These are phyloP conservation scores for Ramphastos sulfuratus DNA, from an alignment of 2,113 vertebrate species.

Conservation along the genomic window DNA sequence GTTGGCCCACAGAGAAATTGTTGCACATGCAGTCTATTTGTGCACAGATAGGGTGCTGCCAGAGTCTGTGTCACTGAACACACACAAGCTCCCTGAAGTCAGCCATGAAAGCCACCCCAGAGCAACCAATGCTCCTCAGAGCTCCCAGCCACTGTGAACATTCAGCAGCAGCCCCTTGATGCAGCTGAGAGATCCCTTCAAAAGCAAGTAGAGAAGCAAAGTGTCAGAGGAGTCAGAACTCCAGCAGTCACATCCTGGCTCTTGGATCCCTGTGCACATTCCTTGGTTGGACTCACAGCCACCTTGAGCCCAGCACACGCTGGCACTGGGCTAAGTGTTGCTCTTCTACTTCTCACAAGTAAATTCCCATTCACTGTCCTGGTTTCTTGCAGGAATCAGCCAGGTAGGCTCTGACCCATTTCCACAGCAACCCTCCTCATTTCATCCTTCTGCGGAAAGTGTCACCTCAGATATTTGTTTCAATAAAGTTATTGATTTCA, in stretches of 20 bases:
- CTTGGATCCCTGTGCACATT: background rate
- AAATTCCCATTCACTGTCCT: background rate
- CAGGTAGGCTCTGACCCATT: background rate
- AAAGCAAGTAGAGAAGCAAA: background rate
- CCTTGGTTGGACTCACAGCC: background rate
- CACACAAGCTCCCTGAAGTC: background rate
- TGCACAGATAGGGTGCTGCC: background rate
- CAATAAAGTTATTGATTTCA: slow-evolving; percentile 65
- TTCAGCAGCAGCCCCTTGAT: fast-evolving
- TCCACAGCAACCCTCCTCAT: background rate
- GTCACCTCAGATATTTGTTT: slow-evolving; percentile 1
- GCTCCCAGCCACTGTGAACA: background rate
- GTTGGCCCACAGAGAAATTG: no score
- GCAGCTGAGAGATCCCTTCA: no score
- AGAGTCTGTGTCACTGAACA: background rate
- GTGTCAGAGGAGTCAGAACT: background rate
- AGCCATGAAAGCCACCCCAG: background rate
- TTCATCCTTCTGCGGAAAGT: slow-evolving; percentile 18
- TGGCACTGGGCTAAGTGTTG: background rate
- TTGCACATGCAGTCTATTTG: background rate
- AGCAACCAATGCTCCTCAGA: background rate
- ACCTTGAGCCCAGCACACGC: background rate
- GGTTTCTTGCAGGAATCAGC: background rate
- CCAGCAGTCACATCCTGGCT: background rate
- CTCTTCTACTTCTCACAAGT: background rate